phyloP scores from a whole-genome alignment of 2,113 vertebrate genomes.

The Vimba vimba region DNA sequence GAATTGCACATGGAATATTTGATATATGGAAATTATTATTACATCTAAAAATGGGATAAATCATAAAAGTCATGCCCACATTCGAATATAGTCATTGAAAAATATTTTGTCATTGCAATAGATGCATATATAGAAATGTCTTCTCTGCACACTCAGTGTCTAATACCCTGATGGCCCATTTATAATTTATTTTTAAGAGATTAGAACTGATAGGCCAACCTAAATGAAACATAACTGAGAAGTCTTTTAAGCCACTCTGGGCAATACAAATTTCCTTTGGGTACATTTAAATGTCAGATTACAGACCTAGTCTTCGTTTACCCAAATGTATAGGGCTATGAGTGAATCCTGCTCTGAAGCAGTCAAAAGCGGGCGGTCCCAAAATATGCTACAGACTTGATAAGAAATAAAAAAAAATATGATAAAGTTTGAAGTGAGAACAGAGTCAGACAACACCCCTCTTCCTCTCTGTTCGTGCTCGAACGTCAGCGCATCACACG shows the following conservation, averaged over 20 bases:
- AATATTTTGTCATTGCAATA: too few relatives aligned
- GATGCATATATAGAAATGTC: too few relatives aligned
- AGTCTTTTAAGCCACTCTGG: neutral
- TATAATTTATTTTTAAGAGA: neutral
- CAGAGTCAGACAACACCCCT: constrained; percentile 27
- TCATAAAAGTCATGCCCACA: too few relatives aligned
- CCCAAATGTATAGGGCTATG: neutral
- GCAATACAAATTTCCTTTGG: neutral
- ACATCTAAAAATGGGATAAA: too few relatives aligned
- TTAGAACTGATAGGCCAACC: neutral
- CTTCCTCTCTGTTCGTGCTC: constrained; percentile 11
- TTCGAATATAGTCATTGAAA: too few relatives aligned
- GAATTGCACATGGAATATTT: too few relatives aligned
- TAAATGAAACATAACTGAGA: neutral
- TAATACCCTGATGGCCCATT: neutral
- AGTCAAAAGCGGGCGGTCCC: constrained; percentile 11
- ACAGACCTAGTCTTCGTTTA: neutral
- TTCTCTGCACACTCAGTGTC: too few relatives aligned
- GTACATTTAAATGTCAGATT: neutral
- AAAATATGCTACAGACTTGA: constrained; percentile 20
- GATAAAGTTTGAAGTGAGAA: constrained; percentile 24
- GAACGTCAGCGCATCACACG: constrained; percentile 24
- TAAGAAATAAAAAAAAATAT: constrained; percentile 8
- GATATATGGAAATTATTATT: too few relatives aligned
- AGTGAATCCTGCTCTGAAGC: neutral